phyloP scores from a whole-genome alignment of 2,888 invertebrate species.

The Dynastes tityus region DNA sequence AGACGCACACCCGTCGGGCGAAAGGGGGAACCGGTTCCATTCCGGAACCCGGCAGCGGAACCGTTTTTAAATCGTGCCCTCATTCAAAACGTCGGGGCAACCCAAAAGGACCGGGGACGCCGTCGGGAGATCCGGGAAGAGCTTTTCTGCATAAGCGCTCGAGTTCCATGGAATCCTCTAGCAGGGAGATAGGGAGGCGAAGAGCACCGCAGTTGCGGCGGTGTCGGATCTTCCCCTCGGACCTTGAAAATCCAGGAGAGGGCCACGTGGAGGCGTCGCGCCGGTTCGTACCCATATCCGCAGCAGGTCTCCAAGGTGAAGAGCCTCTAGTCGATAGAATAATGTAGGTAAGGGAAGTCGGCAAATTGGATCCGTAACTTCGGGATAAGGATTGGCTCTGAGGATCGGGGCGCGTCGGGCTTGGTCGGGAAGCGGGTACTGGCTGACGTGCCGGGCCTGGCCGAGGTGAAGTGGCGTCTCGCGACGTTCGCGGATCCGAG shows the following conservation, averaged over 20 bases:
- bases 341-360: not conserved
- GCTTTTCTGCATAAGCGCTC: conserved; percentile 69
- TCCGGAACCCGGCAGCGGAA: conserved; percentile 73
- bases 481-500: not conserved
- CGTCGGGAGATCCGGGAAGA: conserved; percentile 73
- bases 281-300: too few relatives aligned
- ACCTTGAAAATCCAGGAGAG: conserved; percentile 66
- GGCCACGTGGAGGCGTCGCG: too few relatives aligned
- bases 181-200: conserved; percentile 51
- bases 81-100: conserved; percentile 70
- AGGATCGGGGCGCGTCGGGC: too few relatives aligned
- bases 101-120: conserved; percentile 74
- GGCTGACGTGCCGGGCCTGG: conserved; percentile 6
- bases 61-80: conserved; percentile 70
- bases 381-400: too few relatives aligned
- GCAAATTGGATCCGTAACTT: conserved; percentile 22
- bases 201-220: conserved; percentile 54
- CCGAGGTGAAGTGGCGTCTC: conserved; percentile 6
- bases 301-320: conserved; percentile 23
- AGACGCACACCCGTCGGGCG: conserved; percentile 70
- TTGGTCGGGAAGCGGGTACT: conserved; percentile 1
- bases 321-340: conserved; percentile 45
- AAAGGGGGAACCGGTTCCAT: conserved; percentile 75
- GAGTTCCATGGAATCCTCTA: conserved; percentile 59
- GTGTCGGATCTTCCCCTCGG: conserved; percentile 72